A percentile compares a stretch with the other conserved stretches of the same genome.
Evolutionary conservation across 2,113 vertebrate species (phyloP).

Genomic region (Mustela lutreola): DNA sequence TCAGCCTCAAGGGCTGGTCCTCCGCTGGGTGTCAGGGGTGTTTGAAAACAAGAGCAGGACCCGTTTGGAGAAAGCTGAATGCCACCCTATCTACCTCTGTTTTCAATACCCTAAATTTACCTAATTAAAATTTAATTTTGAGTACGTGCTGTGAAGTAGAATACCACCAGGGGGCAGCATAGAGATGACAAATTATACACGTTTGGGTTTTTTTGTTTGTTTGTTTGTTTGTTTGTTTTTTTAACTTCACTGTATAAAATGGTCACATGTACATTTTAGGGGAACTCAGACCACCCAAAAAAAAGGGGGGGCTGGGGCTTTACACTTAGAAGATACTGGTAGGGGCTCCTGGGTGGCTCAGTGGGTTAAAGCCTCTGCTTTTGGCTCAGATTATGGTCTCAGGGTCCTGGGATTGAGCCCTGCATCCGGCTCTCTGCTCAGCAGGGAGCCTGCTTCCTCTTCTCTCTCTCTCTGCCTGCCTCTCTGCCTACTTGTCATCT

Average conservation of each 20-base stretch:
- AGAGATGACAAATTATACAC: neutral
- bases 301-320: neutral
- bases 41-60: constrained; percentile 15
- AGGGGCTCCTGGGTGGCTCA: neutral
- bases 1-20: neutral
- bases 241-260: neutral
- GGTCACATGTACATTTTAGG: constrained; percentile 39
- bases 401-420: no score
- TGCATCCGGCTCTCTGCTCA: no score
- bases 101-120: neutral
- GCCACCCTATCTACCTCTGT: neutral
- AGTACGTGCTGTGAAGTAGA: neutral
- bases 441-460: no score
- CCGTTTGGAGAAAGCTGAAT: neutral
- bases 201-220: neutral
- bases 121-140: neutral
- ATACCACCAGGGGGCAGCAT: constrained; percentile 59
- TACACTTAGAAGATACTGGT: neutral
- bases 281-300: neutral
- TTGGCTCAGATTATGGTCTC: no score
- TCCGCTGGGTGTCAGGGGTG: neutral
- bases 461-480: no score
- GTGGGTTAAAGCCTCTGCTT: no score
- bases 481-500: no score
- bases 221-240: no score